Evolutionary conservation across 92 coral and sea anemone species (phyloP), one percentile per base, ranked within the genome.

Genomic region (Epizoanthus scotinus): DNA sequence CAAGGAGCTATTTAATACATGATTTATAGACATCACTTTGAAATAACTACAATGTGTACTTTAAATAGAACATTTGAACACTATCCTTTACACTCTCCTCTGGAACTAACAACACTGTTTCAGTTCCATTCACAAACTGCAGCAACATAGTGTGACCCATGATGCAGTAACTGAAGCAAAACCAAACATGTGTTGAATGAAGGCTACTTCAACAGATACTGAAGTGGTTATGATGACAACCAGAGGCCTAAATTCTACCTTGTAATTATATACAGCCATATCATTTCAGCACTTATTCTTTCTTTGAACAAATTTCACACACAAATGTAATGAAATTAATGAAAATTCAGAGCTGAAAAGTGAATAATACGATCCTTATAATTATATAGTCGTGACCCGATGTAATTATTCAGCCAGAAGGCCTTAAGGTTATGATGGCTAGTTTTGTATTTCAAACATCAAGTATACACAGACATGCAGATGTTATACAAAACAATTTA

Each of bases 171-270:
- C 20, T 75, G 81, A 75, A 59, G 81, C 44, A 55, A 59, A 75
- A 59, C 81, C 36, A 59, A 75, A 75, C 69, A 60, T 31, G 38
- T 75, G 81, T 58, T 75, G 56, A 75, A 59, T 75, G 55, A 75
- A 21, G 55, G 18, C 21, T 42, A 21, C n/a, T n/a, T 44, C 74
- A 69, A 69, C 66, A 36, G 53, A 59, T 63, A 60, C 22, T 9
- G 57, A 60, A 5, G 5, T 18, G 27, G 36, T 75, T 36, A 36
- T 59, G 69, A 38, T 75, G 81, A 75, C 81, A 40, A 13, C 25
- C 50, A 59, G 50, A 17, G n/a, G 64, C n/a, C 81, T 59, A 58
- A 63, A 75, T 67, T 20, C 50, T 34, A 44, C 15, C 4, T 38
- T n/a, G n/a, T n/a, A n/a, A n/a, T n/a, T 21, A 59, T 49, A 14